Evolutionary conservation across 2,113 vertebrate genomes (phyloP).

Genomic region (Aegotheles bennettii): DNA sequence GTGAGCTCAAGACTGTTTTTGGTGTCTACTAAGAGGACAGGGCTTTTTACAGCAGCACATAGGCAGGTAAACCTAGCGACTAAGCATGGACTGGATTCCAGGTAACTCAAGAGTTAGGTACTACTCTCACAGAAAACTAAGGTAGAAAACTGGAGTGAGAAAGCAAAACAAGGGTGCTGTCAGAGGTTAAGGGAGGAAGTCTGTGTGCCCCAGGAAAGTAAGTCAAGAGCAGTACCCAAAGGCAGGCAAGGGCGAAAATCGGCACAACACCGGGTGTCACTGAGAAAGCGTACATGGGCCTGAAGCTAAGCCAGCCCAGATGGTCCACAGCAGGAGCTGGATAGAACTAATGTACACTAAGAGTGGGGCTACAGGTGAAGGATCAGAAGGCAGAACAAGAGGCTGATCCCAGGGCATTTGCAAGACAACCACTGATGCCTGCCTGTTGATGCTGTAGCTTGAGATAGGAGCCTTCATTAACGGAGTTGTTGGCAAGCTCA

Average conservation of each 20-base stretch:
- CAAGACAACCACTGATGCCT: neutral
- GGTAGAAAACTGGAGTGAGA: neutral
- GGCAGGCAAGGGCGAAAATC: neutral
- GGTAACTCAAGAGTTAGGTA: neutral
- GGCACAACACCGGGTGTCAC: accelerated
- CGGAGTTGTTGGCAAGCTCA: neutral
- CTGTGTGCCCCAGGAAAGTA: neutral
- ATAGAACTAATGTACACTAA: neutral
- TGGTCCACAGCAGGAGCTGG: neutral
- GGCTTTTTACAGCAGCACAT: neutral
- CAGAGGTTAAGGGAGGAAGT: neutral
- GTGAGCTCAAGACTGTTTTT: neutral
- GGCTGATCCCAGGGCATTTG: neutral
- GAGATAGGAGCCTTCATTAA: neutral
- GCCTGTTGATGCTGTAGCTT: neutral
- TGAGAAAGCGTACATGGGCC: accelerated
- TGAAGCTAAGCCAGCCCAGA: neutral
- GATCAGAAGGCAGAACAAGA: neutral
- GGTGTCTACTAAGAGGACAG: neutral
- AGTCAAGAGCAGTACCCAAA: neutral
- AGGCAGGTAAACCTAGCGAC: neutral
- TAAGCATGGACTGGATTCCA: neutral
- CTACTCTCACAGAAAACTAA: neutral
- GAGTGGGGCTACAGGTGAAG: neutral
- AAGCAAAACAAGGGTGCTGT: neutral